Evolutionary conservation across 2,113 vertebrate genomes (phyloP).

Genomic region (Falco punctatus): DNA sequence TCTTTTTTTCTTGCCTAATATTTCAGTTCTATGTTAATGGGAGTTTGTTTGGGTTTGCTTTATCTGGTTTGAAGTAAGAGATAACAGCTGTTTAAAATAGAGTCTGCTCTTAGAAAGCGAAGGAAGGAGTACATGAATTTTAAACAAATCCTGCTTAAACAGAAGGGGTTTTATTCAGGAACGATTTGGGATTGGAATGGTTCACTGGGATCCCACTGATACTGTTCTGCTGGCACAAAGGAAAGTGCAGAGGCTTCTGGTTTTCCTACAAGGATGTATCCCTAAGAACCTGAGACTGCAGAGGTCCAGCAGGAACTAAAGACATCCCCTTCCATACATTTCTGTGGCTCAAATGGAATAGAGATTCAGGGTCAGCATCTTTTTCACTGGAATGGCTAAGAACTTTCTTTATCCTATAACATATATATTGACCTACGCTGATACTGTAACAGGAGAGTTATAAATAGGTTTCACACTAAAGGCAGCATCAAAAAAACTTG

Average conservation of each 20-base stretch:
- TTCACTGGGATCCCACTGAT: background rate
- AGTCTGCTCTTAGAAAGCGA: background rate
- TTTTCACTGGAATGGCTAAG: background rate
- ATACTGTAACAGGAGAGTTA: background rate
- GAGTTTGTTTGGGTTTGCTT: background rate
- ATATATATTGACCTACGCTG: background rate
- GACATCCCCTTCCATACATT: background rate
- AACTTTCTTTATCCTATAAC: background rate
- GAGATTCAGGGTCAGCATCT: background rate
- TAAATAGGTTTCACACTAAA: background rate
- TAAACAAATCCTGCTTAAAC: conserved; percentile 1
- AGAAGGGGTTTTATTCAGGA: background rate
- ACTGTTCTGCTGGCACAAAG: background rate
- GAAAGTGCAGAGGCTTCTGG: background rate
- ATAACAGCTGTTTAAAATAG: background rate
- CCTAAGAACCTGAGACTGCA: background rate
- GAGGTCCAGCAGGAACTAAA: background rate
- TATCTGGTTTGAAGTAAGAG: conserved; percentile 6
- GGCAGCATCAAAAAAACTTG: background rate
- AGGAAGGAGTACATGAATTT: background rate
- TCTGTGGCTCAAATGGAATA: background rate
- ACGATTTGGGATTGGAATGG: background rate
- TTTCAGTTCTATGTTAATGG: background rate
- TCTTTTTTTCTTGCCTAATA: background rate
- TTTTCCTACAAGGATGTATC: background rate